Base-by-base conservation (phyloP, 1,140 invertebrate genomes). In the Bombus sylvicola region DNA sequence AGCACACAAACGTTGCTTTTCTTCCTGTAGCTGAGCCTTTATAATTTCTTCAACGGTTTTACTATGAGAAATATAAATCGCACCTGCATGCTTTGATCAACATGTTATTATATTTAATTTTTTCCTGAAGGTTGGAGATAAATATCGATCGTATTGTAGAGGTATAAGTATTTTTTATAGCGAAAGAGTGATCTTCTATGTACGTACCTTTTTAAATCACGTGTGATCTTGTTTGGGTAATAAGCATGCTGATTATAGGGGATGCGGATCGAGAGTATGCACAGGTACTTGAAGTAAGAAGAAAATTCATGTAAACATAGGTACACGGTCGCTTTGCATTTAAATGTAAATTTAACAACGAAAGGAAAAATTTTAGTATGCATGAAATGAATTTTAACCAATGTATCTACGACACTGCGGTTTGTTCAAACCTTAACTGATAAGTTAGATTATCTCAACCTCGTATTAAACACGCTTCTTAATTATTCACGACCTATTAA, bases 321-420 rank as follows among this genome's bases (percentile, higher is more conserved):
- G 57, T 66, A 18, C 39, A n/a, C 59, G 73, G 43, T 43, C 59
- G 39, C 59, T 78, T 78, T 78, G 75, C 59, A 78, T 64, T 77
- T 62, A 41, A 77, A 77, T 77, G 75, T 77, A 77, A 53, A 77
- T 62, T 78, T 78, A 78, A 77, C 75, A 22, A 28, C 57, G 75
- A 39, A 64, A 64, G 75, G 47, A 77, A 77, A 41, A 77, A 77
- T 64, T 41, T 77, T 64, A 41, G 57, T 77, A 77, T 77, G 75
- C 75, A 77, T 64, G 75, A 77, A 78, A 78, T 78, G 59, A 41
- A 78, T 78, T 78, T 78, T 64, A 78, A 78, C 57, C 62, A 78
- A 78, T 31, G 57, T 41, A 64, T 59, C 25, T 22, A 41, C 37
- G 75, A 78, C 59, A 41, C 37, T 25, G 37, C 37, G 37, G 37